Conservation (phyloP, 2,888 invertebrate genomes). For the Branchellion lobata region DNA sequence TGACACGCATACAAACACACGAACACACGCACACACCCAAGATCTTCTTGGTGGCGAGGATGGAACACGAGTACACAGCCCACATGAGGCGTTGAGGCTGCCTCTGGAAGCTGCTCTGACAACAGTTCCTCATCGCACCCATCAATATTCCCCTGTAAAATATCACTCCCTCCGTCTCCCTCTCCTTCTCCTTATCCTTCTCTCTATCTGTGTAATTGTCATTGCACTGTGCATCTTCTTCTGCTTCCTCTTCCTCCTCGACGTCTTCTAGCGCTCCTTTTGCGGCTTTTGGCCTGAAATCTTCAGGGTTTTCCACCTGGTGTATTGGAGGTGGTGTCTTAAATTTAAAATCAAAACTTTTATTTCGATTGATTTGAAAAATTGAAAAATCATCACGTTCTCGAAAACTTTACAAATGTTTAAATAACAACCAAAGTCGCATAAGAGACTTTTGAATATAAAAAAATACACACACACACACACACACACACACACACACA, state of each 20-base stretch:
- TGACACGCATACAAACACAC: too few species aligned
- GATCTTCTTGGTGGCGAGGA: conserved; percentile 81
- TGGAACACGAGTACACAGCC: conserved; percentile 85
- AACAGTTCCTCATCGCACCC: conserved; percentile 84
- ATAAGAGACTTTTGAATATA: too few species aligned
- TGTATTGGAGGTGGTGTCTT: too few species aligned
- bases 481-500: too few species aligned
- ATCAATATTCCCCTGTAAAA: conserved; percentile 77
- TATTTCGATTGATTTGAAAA: too few species aligned
- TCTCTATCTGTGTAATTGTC: background rate
- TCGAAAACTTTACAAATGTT: too few species aligned
- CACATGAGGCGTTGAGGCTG: conserved; percentile 88
- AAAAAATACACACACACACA: too few species aligned
- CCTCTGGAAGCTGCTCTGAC: conserved; percentile 81
- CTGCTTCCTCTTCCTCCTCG: background rate
- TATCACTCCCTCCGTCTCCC: background rate
- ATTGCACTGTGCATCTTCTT: background rate
- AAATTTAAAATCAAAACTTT: too few species aligned
- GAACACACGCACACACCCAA: conserved; percentile 80
- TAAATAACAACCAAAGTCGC: too few species aligned
- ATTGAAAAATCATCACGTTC: too few species aligned
- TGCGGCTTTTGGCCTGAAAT: too few species aligned
- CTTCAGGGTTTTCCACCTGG: too few species aligned
- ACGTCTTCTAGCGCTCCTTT: background rate
- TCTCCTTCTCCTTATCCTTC: background rate